Evolutionary conservation across 1,140 invertebrate genomes (phyloP), one percentile per base, ranked within the genome.

Genomic region (Maconellicoccus hirsutus): DNA sequence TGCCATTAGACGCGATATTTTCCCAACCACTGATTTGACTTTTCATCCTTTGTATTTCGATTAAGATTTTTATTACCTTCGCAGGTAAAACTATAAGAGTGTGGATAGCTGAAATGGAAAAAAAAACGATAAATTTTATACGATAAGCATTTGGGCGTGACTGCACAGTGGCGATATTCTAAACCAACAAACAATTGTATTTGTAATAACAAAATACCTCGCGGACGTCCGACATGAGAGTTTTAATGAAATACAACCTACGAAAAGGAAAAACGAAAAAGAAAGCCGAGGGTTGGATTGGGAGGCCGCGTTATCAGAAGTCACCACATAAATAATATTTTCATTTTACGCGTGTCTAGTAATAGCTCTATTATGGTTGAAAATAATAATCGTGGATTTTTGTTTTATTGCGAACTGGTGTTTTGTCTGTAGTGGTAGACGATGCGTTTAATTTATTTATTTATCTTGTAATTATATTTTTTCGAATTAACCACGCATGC

Each of bases 111-210:
- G 61, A 7, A n/a, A n/a, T 59, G 52, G 16, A 7, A 59, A 66
- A 66, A 66, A 23, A 66, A 66, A 66, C 61, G 25, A 66, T 66
- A 66, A 66, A 66, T 66, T 59, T 66, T 26, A 23, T 16, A 66
- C 61, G 61, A 66, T 66, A 66, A 66, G 25, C 10, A 66, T 23
- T 66, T 66, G 61, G 61, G 61, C 61, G 61, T 66, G 61, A 66
- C 61, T 19, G 19, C 22, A 66, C 61, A 25, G 61, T 66, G 61
- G 61, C 61, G 19, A 66, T 33, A 33, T 66, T 66, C 61, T 66
- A 66, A 66, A 66, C 61, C 22, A 66, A 66, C 61, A 66, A 66
- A 66, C 61, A 66, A 66, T 66, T 25, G n/a, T n/a, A n/a, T n/a
- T n/a, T n/a, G 61, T 66, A 66, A 66, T 66, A 66, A 66, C 10